Conservation (phyloP, 2,888 invertebrate genomes). For the Hoplodrina ambigua region DNA sequence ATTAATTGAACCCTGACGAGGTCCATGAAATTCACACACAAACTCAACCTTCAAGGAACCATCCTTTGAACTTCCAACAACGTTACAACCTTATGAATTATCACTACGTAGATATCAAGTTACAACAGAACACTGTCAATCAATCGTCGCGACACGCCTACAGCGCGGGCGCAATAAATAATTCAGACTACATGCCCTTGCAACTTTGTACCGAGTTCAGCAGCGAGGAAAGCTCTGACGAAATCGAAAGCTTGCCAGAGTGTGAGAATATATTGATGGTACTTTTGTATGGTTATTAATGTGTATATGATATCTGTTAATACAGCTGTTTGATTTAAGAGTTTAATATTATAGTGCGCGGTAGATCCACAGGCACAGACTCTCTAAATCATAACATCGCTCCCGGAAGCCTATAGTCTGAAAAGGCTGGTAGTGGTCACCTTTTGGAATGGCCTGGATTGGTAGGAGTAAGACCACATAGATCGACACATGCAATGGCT, state of each 20-base stretch:
- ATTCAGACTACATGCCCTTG: conserved; percentile 45
- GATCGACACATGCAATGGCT: too few species aligned
- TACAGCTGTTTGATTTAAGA: too few species aligned
- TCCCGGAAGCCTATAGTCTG: too few species aligned
- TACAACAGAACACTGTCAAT: conserved; percentile 43
- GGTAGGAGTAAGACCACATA: too few species aligned
- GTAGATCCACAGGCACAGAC: too few species aligned
- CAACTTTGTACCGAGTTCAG: conserved; percentile 19
- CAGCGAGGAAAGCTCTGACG: conserved; percentile 15
- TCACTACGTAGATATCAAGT: conserved; percentile 14
- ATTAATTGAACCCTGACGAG: neutral
- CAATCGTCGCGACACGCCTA: conserved; percentile 38
- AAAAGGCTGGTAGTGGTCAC: too few species aligned
- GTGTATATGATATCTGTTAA: too few species aligned
- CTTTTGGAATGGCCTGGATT: too few species aligned
- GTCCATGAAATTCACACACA: neutral
- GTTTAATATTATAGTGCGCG: neutral
- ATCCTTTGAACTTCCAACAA: conserved; percentile 16
- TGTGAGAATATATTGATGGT: conserved; percentile 10
- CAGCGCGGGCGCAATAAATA: conserved; percentile 39
- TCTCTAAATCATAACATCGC: too few species aligned
- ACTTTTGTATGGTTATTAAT: neutral
- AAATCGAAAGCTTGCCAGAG: neutral
- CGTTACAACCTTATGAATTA: conserved; percentile 30
- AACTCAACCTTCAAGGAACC: neutral